phyloP scores from a whole-genome alignment of 2,113 vertebrate species.

The Semnornis frantzii region DNA sequence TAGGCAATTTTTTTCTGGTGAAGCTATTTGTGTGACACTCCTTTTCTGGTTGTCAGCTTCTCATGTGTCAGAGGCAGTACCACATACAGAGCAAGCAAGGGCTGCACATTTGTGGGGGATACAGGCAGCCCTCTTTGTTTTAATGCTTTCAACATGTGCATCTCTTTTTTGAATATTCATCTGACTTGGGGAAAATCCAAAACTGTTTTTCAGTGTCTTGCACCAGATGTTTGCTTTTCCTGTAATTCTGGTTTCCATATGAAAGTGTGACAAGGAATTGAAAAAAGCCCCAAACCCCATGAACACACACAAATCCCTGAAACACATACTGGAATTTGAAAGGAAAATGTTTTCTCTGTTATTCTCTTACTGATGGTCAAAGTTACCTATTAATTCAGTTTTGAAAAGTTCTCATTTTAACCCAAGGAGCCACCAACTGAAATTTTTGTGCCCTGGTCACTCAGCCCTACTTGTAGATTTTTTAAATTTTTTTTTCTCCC shows the following conservation, averaged over 20 bases:
- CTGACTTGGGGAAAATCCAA: background rate
- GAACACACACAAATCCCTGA: background rate
- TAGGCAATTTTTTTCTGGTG: background rate
- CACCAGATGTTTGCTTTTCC: background rate
- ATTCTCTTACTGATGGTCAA: background rate
- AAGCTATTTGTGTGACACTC: slow-evolving; percentile 54
- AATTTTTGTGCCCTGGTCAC: background rate
- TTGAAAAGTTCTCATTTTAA: background rate
- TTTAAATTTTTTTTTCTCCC: too few relatives aligned
- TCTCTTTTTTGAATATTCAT: background rate
- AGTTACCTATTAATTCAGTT: background rate
- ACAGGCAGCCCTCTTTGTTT: background rate
- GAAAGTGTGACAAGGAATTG: background rate
- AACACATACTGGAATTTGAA: background rate
- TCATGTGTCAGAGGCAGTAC: background rate
- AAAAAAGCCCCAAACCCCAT: background rate
- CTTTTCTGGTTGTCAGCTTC: slow-evolving; percentile 63
- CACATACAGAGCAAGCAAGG: accelerated
- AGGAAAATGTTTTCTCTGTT: background rate
- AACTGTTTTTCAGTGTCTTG: background rate
- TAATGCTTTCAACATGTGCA: background rate
- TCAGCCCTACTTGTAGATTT: background rate
- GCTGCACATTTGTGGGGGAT: background rate
- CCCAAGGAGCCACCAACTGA: background rate
- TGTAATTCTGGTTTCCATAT: background rate